These are phyloP conservation scores for Campoletis sonorensis DNA, from an alignment of 1,140 invertebrate genomes.

Conservation along the genomic window DNA sequence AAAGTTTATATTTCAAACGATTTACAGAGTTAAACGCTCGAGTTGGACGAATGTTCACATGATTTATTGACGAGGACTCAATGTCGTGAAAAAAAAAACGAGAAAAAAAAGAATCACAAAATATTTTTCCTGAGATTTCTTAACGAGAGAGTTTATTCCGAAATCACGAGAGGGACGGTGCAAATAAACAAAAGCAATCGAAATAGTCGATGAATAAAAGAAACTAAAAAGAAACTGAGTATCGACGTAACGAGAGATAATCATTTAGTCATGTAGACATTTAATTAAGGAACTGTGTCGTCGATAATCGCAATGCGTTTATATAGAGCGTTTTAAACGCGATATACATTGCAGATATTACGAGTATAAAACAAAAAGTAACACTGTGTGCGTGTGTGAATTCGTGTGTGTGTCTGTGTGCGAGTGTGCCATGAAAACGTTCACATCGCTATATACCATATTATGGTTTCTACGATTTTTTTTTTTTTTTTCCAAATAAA, in stretches of 20 bases:
- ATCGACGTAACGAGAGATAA: slow-evolving; percentile 38
- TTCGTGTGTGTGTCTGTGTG: slow-evolving; percentile 24
- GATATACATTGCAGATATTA: slow-evolving; percentile 2
- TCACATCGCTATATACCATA: slow-evolving; percentile 34
- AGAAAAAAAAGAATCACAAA: not conserved
- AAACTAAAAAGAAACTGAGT: slow-evolving; percentile 1
- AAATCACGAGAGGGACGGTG: not conserved
- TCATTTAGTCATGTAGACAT: slow-evolving; percentile 29
- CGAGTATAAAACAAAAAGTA: slow-evolving; percentile 8
- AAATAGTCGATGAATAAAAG: not conserved
- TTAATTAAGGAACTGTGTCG: slow-evolving; percentile 23
- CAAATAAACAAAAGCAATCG: slow-evolving; percentile 9
- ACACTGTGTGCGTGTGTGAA: slow-evolving; percentile 3
- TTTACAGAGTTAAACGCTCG: not conserved
- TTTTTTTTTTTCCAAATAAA: slow-evolving; percentile 37
- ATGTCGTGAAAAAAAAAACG: not conserved
- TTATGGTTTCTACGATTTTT: slow-evolving; percentile 19
- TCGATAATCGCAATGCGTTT: slow-evolving; percentile 12
- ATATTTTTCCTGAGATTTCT: not conserved
- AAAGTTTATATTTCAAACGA: too few relatives aligned
- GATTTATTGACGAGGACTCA: not conserved
- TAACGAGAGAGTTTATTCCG: not conserved
- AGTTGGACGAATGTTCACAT: not conserved
- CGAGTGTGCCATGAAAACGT: slow-evolving; percentile 25
- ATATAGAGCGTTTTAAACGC: slow-evolving; percentile 31